Evolutionary conservation across 2,888 invertebrate genomes (phyloP), one percentile per base, ranked within the genome.

Genomic region (Euplexia lucipara): DNA sequence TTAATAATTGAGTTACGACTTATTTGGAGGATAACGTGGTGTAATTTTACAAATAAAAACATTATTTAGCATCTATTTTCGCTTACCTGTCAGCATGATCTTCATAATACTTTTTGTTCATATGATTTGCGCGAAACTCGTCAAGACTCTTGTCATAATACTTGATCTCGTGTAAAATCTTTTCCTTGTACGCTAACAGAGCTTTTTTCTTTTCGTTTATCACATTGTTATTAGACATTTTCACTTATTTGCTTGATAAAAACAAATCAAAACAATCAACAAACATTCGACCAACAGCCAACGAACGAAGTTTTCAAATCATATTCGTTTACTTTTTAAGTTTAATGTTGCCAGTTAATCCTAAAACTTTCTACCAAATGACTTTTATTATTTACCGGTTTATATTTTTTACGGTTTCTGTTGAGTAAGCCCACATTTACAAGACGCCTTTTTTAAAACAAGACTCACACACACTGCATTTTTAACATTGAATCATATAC

Each of bases 101-200:
- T 10, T 86, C 74, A 2, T 65, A 80, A 53, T 57, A 82, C 63
- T 34, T 78, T 3, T 64, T 63, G 1, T 74, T 78, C 12, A 34
- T 65, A 45, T 60, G 39, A 39, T 65, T 75, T 2, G 60, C 42
- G 22, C 72, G 81, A 39, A 88, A 85, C 14, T 91, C 87, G 8
- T 85, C 80, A 7, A 93, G 90, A 77, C 86, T 84, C 26, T 78
- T 82, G n/a, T 93, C 89, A 39, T 85, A 90, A 72, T 88, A 88
- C 14, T 87, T 83, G 3, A 94, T 79, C 9, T 92, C 90, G 16
- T 86, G 70, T 20, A 91, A 65, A 39, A 94, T 62, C 44, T 86
- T 85, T 35, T 91, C 84, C 60, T 92, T 94, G 9, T 84, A 82
- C 0, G 81, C 85, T 42, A 89, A 35, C 35, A 91, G 77, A n/a